Evolutionary conservation across 2,797 vertebrate species (phyloP), one percentile per base, ranked within the genome.

Genomic region (Myiothlypis coronata): DNA sequence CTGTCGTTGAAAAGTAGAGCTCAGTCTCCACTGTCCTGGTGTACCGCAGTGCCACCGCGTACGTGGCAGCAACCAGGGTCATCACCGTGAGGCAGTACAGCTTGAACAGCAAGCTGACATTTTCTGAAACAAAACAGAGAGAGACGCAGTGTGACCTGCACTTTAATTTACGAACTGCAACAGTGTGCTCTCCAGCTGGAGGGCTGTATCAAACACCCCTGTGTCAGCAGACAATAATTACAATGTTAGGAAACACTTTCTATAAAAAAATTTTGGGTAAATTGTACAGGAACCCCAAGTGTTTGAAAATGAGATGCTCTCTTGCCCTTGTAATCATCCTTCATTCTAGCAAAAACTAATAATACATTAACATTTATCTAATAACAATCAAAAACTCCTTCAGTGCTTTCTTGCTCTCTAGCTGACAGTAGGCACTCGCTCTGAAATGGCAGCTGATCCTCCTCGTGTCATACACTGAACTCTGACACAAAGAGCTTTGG

Each of bases 31-130:
- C 97, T 2, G 98, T 99, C 93, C 99, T 98, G 2, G 99, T 99
- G 98, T 99, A 99, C 12, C 99, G 97, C 69, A 99, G 84, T 0
- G 98, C 98, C 55, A 99, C 97, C 0, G 99, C 99, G 83, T 99
- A 99, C 0, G 98, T 94, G 28, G 99, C 99, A 11, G 99, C 98
- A 88, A 99, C 98, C 97, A 99, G 96, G 14, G 99, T 99, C 99
- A 99, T 99, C 96, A 99, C 99, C 0, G 98, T 96, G 92, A 99
- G 98, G 95, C 99, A 99, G 98, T 99, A 99, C 74, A 99, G 87
- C 94, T 99, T 99, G 98, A 99, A 99, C 28, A 97, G 63, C 43
- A 99, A 93, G 55, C 98, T 99, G 96, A 98, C 99, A 71, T 98
- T 98, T 96, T 99, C 99, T 99, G 97, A 21, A 94, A 97, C 71